Percentiles rank a stretch among this genome's conserved stretches.
phyloP scores from a whole-genome alignment of 1,140 invertebrate genomes.

The Trichomalopsis sarcophagae region DNA sequence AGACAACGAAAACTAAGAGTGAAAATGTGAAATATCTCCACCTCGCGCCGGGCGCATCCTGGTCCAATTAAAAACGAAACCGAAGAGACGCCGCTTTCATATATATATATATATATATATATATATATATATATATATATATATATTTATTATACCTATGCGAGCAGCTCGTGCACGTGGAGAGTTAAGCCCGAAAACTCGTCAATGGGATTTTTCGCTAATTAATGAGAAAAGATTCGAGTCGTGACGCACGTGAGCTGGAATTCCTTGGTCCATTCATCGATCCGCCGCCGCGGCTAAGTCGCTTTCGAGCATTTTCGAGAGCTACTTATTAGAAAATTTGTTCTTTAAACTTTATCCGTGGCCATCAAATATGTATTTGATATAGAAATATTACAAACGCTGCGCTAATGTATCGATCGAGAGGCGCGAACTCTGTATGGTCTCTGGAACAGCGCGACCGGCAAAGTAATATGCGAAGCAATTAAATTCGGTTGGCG shows the following conservation, averaged over 20 bases:
- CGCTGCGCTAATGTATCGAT: not conserved
- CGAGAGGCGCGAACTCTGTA: not conserved
- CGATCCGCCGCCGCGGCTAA: not conserved
- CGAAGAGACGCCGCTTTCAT: not conserved
- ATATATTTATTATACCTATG: too few relatives aligned
- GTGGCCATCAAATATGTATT: too few relatives aligned
- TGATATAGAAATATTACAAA: too few relatives aligned
- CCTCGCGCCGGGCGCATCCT: conserved; percentile 14
- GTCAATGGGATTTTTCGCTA: not conserved
- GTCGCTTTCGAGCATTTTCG: not conserved
- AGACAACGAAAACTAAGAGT: conserved; percentile 47
- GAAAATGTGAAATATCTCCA: conserved; percentile 40
- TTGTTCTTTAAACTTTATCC: too few relatives aligned
- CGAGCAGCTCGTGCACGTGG: too few relatives aligned
- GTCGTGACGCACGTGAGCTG: not conserved
- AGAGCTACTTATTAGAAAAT: too few relatives aligned
- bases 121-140: not conserved
- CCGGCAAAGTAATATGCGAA: not conserved
- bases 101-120: not conserved
- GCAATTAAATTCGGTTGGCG: conserved; percentile 46
- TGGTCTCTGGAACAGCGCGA: not conserved
- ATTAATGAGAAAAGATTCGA: not conserved
- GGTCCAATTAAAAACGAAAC: conserved; percentile 29
- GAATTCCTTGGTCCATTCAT: conserved; percentile 4
- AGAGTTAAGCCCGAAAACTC: not conserved